Percentiles rank a stretch among this genome's conserved stretches.
Conservation (phyloP, 1,140 invertebrate species). For the Drosophila albomicans region DNA sequence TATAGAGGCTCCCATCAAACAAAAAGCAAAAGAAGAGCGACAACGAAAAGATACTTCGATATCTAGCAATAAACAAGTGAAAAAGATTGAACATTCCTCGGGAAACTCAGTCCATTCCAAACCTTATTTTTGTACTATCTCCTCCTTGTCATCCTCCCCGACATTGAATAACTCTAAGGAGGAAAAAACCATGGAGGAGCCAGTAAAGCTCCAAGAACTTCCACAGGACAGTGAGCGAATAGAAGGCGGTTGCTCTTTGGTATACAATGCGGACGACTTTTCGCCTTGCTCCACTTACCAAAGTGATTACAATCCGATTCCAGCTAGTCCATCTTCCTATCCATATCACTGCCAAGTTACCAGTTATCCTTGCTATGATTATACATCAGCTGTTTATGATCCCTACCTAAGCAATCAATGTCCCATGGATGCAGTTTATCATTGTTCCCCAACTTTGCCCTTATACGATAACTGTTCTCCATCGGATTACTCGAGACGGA, state of each 20-base stretch:
- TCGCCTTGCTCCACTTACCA: conserved; percentile 23
- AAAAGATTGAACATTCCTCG: background rate
- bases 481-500: background rate
- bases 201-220: too few species aligned
- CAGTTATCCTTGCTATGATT: background rate
- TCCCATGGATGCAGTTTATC: background rate
- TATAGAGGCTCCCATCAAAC: background rate
- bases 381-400: background rate
- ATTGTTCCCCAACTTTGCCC: background rate
- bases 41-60: background rate
- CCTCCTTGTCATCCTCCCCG: background rate
- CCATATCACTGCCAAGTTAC: background rate
- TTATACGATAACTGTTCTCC: background rate
- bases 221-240: background rate
- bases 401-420: conserved; percentile 11
- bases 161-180: background rate
- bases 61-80: background rate
- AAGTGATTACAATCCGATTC: conserved; percentile 13
- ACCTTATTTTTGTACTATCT: conserved; percentile 6
- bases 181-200: background rate
- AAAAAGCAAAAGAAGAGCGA: background rate
- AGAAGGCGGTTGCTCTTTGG: conserved; percentile 31
- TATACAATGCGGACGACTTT: background rate
- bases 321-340: background rate
- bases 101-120: background rate